A percentile compares a stretch with the other conserved stretches of the same genome.
phyloP scores from a whole-genome alignment of 2,888 invertebrate genomes.

The Lycophotia porphyrea region DNA sequence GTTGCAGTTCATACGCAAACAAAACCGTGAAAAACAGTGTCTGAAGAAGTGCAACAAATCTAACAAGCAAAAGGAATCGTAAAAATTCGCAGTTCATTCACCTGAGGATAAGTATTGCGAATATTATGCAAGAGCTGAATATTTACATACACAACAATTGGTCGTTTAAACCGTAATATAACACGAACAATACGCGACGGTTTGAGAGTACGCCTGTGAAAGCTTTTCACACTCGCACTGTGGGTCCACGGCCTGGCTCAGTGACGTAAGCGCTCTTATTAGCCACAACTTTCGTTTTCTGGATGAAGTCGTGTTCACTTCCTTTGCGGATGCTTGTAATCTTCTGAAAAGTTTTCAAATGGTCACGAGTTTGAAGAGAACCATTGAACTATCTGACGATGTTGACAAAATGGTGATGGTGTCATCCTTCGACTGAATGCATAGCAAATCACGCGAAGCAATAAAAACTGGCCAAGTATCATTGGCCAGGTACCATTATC shows the following conservation, averaged over 20 bases:
- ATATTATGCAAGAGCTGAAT: conserved; percentile 52
- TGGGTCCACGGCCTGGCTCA: conserved; percentile 46
- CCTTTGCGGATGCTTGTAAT: conserved; percentile 60
- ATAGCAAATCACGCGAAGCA: background rate
- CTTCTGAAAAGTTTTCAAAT: conserved; percentile 24
- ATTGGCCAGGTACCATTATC: too few relatives aligned
- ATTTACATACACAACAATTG: conserved; percentile 67
- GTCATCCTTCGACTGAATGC: background rate
- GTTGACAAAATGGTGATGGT: background rate
- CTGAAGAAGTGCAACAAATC: background rate
- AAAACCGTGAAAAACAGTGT: background rate
- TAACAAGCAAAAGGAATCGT: background rate
- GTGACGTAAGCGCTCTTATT: conserved; percentile 77
- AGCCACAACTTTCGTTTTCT: conserved; percentile 82
- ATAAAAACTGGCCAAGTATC: too few relatives aligned
- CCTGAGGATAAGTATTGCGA: conserved; percentile 44
- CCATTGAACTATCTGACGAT: background rate
- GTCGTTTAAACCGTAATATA: conserved; percentile 59
- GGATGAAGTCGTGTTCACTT: conserved; percentile 80
- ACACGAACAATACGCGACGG: conserved; percentile 56
- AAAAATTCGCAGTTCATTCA: conserved; percentile 48
- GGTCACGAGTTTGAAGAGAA: conserved; percentile 6
- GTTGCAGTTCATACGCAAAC: background rate
- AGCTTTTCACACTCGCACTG: conserved; percentile 69
- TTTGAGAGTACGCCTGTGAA: conserved; percentile 63